Evolutionary conservation across 2,113 vertebrate genomes (phyloP), one percentile per base, ranked within the genome.

Genomic region (Ailuropoda melanoleuca): DNA sequence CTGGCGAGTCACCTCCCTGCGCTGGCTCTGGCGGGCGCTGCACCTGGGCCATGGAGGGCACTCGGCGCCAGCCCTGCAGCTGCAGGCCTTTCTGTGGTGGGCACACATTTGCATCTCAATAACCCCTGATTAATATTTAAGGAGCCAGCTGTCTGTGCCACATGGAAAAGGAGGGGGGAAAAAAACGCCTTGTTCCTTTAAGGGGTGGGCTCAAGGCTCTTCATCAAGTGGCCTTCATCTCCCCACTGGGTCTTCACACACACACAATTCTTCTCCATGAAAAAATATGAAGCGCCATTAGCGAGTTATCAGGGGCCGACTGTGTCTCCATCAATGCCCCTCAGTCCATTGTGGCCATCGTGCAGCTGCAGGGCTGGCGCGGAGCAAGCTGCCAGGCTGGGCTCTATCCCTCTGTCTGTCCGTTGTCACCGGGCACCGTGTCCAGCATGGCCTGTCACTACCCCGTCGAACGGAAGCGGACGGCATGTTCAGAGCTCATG

Each of bases 121-220:
- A 93, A 96, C 91, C 8, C 26, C 98, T 98, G 98, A 99, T 99
- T 98, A 98, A 99, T 98, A 99, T 98, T 98, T 98, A 99, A 98
- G 98, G 98, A 98, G 98, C 98, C 99, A 99, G 98, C 99, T 99
- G 99, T 97, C 98, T 62, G 9, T 95, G 88, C 98, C 98, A 95
- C 95, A 96, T 95, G 97, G 37, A 89, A 74, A 98, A 31, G 31
- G 13, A 26, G 74, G 74, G 9, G 14, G 24, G 15, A n/a, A 5
- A 14, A n/a, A 97, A 98, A 98, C 62, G 97, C 98, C 94, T 98
- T 98, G 98, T 99, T 97, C 91, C 88, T 55, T 90, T 56, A 58
- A 89, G 92, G 96, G 90, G 96, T 96, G 97, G 98, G 97, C 97
- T 98, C 90, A 6, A 94, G 96, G 95, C 92, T 75, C 97, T 98